These are phyloP conservation scores for Acronicta leporina DNA, from an alignment of 2,888 invertebrate genomes.

Conservation along the genomic window DNA sequence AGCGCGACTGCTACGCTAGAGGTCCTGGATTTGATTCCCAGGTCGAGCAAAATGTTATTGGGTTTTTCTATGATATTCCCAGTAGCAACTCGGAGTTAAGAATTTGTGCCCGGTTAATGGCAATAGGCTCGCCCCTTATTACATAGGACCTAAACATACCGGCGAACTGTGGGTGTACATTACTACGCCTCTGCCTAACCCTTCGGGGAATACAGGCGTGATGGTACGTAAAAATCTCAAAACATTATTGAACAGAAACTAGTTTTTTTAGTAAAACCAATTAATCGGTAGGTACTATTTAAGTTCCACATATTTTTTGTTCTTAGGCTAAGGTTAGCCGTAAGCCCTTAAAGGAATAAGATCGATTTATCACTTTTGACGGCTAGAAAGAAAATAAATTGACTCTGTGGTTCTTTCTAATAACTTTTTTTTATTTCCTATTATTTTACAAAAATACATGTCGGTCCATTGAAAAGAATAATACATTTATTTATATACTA, in stretches of 20 bases:
- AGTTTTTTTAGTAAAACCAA: conserved; percentile 14
- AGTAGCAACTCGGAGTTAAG: too few relatives aligned
- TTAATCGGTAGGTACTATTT: conserved; percentile 28
- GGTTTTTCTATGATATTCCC: too few relatives aligned
- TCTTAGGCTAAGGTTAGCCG: conserved; percentile 24
- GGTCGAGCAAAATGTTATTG: too few relatives aligned
- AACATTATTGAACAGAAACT: conserved; percentile 7
- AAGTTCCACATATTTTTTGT: conserved; percentile 28
- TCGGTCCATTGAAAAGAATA: neutral
- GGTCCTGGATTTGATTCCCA: too few relatives aligned
- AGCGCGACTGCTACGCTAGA: too few relatives aligned
- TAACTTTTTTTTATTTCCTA: conserved; percentile 31
- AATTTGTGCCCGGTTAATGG: too few relatives aligned
- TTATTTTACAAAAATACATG: conserved; percentile 24
- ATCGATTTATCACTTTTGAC: conserved; percentile 53
- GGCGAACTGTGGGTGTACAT: too few relatives aligned
- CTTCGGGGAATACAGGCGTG: too few relatives aligned
- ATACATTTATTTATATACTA: neutral
- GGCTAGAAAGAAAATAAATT: conserved; percentile 51
- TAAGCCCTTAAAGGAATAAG: conserved; percentile 48
- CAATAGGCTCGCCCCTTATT: too few relatives aligned
- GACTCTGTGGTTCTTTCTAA: conserved; percentile 29
- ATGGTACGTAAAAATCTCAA: neutral
- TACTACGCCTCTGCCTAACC: too few relatives aligned
- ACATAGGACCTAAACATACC: too few relatives aligned